These are phyloP conservation scores for Tauraco erythrolophus DNA, from an alignment of 2,113 vertebrate genomes.

Conservation along the genomic window DNA sequence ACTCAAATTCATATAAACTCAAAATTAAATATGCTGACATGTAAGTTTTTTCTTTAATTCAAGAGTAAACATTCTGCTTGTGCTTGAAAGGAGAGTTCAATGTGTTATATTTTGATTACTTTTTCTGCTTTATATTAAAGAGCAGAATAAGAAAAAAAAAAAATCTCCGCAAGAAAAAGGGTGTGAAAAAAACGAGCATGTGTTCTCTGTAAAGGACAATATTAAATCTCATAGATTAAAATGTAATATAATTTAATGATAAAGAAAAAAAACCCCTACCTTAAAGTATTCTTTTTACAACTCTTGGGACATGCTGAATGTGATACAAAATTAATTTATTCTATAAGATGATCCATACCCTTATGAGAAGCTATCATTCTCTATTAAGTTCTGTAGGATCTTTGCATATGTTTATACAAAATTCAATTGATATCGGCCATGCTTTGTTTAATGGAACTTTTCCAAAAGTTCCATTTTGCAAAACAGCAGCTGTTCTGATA, in stretches of 20 bases:
- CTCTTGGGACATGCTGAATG: not conserved
- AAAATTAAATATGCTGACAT: slow-evolving; percentile 29
- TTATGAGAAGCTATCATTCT: not conserved
- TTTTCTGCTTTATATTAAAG: slow-evolving; percentile 15
- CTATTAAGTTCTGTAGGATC: not conserved
- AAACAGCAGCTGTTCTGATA: not conserved
- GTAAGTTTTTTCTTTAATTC: not conserved
- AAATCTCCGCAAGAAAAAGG: not conserved
- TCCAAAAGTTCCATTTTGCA: not conserved
- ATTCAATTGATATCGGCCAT: not conserved
- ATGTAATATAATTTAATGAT: not conserved
- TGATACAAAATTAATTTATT: not conserved
- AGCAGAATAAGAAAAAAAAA: not conserved
- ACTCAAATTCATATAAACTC: slow-evolving; percentile 28
- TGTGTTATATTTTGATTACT: not conserved
- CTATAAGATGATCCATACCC: not conserved
- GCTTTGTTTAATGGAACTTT: not conserved
- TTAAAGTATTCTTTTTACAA: not conserved
- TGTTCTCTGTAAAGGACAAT: not conserved
- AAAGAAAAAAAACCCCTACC: not conserved
- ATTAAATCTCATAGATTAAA: not conserved
- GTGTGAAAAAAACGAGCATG: not conserved
- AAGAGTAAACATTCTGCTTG: slow-evolving; percentile 8
- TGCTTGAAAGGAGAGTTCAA: not conserved
- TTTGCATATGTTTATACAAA: not conserved